Evolutionary conservation across 2,797 vertebrate genomes (phyloP).

Genomic region (Micrastur ruficollis): DNA sequence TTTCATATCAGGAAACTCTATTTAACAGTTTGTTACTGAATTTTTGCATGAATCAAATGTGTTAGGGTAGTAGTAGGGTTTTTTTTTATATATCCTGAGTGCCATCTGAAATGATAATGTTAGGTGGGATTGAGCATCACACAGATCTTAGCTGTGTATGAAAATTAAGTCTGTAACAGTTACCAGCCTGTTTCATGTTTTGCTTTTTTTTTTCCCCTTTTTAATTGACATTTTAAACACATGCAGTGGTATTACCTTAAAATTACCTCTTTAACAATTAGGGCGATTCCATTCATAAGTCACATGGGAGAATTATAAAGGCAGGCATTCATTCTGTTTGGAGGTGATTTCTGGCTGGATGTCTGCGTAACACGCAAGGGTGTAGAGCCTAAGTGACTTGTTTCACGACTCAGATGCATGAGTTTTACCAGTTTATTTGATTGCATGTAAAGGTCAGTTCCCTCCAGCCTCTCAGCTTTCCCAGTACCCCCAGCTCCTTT

Average conservation of each 20-base stretch:
- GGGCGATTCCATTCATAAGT: constrained; percentile 45
- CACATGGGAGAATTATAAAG: not conserved
- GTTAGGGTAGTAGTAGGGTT: not conserved
- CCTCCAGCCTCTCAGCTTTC: not conserved
- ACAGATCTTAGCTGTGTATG: constrained; percentile 39
- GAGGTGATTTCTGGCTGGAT: constrained; percentile 34
- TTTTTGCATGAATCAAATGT: not conserved
- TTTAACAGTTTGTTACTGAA: not conserved
- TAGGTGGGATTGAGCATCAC: not conserved
- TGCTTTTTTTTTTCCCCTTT: constrained; percentile 6
- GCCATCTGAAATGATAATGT: constrained; percentile 3
- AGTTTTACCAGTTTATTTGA: not conserved
- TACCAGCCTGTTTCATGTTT: not conserved
- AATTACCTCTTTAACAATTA: constrained; percentile 45
- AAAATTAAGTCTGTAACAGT: constrained; percentile 41
- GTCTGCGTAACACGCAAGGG: not conserved
- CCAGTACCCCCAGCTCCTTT: not conserved
- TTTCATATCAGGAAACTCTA: not conserved
- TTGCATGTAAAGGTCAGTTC: not conserved
- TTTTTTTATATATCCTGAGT: constrained; percentile 24
- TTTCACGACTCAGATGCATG: not conserved
- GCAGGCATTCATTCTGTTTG: constrained; percentile 26
- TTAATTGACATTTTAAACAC: constrained; percentile 61
- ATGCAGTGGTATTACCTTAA: constrained; percentile 17
- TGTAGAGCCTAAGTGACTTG: not conserved